phyloP scores from a whole-genome alignment of 2,113 vertebrate genomes.

The Hydrochoerus hydrochaeris region DNA sequence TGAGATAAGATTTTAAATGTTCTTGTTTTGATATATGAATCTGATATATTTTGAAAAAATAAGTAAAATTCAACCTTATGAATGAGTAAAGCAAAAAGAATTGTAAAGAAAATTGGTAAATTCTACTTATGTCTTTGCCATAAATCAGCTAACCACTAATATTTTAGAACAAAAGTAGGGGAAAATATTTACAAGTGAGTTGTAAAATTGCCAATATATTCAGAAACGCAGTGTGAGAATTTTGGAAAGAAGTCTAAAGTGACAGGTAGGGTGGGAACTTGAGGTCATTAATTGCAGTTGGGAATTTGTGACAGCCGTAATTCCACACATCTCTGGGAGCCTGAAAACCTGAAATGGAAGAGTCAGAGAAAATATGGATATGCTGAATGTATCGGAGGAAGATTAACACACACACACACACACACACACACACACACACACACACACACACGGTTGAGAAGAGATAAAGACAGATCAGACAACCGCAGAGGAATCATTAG shows the following conservation, averaged over 20 bases:
- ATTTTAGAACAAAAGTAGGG: neutral
- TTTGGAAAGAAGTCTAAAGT: neutral
- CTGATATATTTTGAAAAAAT: neutral
- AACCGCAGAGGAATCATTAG: no score
- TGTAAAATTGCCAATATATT: neutral
- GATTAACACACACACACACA: neutral
- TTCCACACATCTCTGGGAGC: neutral
- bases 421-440: neutral
- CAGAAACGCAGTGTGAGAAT: neutral
- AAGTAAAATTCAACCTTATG: neutral
- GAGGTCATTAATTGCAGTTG: no score
- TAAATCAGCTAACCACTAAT: neutral
- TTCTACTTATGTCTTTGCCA: neutral
- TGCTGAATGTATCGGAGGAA: neutral
- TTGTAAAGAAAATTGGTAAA: neutral
- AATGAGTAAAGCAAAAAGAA: neutral
- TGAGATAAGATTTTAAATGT: neutral
- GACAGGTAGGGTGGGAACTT: rapidly evolving
- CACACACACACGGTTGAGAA: neutral
- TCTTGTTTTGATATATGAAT: neutral
- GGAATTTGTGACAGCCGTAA: no score
- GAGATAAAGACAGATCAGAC: neutral
- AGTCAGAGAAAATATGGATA: neutral
- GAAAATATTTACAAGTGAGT: neutral
- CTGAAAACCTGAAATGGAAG: no score